A percentile compares a stretch with the other conserved stretches of the same genome.
These are phyloP conservation scores for Gorsachius goisagi DNA, from an alignment of 2,113 vertebrate genomes.

Conservation along the genomic window DNA sequence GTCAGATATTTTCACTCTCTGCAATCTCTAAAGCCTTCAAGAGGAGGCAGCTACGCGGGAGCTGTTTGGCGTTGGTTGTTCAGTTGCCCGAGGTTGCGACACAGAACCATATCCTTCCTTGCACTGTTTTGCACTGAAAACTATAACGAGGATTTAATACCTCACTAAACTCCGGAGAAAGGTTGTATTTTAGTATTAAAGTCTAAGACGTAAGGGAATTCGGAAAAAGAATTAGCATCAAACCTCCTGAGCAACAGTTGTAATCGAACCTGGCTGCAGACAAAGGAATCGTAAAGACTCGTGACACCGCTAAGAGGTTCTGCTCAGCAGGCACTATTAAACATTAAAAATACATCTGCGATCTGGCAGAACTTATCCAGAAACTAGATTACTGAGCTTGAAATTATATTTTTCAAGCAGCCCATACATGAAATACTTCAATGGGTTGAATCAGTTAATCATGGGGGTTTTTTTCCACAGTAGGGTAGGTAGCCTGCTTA, in stretches of 20 bases:
- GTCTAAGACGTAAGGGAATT: not conserved
- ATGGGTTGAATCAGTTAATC: not conserved
- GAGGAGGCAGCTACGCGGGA: not conserved
- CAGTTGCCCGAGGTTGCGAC: accelerated
- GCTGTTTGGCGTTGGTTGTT: not conserved
- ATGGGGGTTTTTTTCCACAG: not conserved
- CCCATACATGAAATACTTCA: not conserved
- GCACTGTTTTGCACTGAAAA: not conserved
- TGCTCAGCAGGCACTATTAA: not conserved
- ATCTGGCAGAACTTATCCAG: not conserved
- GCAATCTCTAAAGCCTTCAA: not conserved
- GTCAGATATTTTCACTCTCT: not conserved
- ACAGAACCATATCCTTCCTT: not conserved
- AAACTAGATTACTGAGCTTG: not conserved
- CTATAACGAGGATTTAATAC: not conserved
- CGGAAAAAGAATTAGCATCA: not conserved
- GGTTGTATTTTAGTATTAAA: not conserved
- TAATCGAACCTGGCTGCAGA: not conserved
- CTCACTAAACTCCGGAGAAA: not conserved
- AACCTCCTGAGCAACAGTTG: not conserved
- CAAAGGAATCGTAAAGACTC: not conserved
- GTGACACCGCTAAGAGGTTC: not conserved
- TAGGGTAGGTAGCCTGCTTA: not conserved
- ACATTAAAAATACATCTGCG: not conserved
- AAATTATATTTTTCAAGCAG: not conserved